phyloP scores from a whole-genome alignment of 2,797 vertebrate species.

The Aphelocoma californica region DNA sequence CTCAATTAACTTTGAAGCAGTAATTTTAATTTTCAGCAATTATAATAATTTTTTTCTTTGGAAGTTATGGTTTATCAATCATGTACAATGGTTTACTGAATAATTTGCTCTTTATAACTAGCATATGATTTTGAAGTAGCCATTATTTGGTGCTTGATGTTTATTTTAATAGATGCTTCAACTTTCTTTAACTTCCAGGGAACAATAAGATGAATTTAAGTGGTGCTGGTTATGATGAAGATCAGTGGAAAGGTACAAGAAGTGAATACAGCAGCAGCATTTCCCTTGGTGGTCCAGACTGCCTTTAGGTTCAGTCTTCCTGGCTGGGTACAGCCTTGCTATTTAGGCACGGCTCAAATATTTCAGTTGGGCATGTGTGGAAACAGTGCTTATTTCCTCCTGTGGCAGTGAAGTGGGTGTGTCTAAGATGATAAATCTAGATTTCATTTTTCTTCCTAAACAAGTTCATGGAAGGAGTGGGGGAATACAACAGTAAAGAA shows the following conservation, averaged over 20 bases:
- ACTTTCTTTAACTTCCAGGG: not conserved
- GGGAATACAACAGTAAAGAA: not conserved
- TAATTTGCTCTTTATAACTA: not conserved
- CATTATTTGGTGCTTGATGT: not conserved
- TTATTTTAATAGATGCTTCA: not conserved
- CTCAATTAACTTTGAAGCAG: not conserved
- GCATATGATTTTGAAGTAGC: not conserved
- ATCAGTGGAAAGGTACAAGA: not conserved
- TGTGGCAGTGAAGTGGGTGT: not conserved
- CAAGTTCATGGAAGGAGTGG: not conserved
- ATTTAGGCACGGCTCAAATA: not conserved
- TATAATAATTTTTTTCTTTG: not conserved
- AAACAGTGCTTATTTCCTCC: not conserved
- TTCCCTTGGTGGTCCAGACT: not conserved
- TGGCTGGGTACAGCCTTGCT: not conserved
- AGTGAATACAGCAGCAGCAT: not conserved
- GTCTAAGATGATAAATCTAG: not conserved
- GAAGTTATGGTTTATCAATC: not conserved
- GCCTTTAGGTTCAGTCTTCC: not conserved
- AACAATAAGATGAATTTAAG: not conserved
- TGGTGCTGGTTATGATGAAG: not conserved
- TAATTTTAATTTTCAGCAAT: not conserved
- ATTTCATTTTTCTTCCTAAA: not conserved
- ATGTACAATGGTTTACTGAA: not conserved
- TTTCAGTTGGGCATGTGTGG: not conserved